Evolutionary conservation across 2,888 invertebrate genomes (phyloP), one percentile per base, ranked within the genome.

Genomic region (Biston stratarius): DNA sequence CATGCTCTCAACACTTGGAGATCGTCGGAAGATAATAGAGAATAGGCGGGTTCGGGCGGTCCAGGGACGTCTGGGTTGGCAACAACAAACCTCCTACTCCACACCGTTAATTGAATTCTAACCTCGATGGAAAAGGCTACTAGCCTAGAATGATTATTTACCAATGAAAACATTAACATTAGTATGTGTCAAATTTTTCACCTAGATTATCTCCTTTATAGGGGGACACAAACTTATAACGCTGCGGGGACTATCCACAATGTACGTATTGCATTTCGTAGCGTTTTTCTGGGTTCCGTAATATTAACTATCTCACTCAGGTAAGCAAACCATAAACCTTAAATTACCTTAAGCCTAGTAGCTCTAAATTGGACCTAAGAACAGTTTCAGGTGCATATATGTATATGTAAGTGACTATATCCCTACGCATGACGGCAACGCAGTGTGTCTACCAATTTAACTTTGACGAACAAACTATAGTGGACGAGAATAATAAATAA

Each of bases 401-500:
- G n/a, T n/a, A n/a, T n/a, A n/a, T n/a, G n/a, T n/a, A 34, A 15
- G 69, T 62, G 71, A 78, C 81, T 77, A 80, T 62, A 70, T 77
- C 81, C 77, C 80, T 63, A 70, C 77, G 73, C 68, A 67, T 67
- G 65, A 74, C 57, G 71, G 71, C 73, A 8, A 14, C 45, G n/a
- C 45, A 5, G 5, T 61, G 74, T 74, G 78, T 73, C 79, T 68
- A 67, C 47, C 95, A 95, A 96, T 96, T 96, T 96, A 96, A 96
- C 95, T 96, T 96, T 94, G 95, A 94, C 95, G 71, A 67, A 58
- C 70, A 63, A 72, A 67, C 63, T 51, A 55, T 63, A 71, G 36
- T 59, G 48, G 55, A 58, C 51, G 48, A 64, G 63, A 72, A 73
- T 72, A 69, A 69, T 70, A 71, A 71, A 48, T 44, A 45, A 45